Evolutionary conservation across 30 jellyfish, hydroid and myxozoan genomes (phyloP).

Genomic region (Aurelia aurita complex sp. Pacific): DNA sequence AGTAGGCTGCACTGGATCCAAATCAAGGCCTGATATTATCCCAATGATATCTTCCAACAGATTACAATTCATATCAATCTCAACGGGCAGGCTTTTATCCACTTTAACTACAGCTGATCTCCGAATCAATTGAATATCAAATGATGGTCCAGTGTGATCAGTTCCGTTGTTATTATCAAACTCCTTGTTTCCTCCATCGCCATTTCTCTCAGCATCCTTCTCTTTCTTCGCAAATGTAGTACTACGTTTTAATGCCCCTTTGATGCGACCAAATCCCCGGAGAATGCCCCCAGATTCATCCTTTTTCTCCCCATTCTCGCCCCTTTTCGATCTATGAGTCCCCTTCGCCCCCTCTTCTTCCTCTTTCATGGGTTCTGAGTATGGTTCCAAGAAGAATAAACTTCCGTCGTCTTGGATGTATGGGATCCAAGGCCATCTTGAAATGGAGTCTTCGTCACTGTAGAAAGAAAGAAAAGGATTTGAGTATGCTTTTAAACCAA

Average conservation of each 20-base stretch:
- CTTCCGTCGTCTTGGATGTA: constrained; percentile 81
- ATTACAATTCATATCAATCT: constrained; percentile 14
- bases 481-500: no score
- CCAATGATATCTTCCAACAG: constrained; percentile 83
- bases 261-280: constrained; percentile 70
- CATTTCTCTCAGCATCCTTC: constrained; percentile 24
- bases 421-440: constrained; percentile 87
- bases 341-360: constrained; percentile 29
- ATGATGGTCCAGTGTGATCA: constrained; percentile 10
- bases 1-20: constrained; percentile 75
- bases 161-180: constrained; percentile 21
- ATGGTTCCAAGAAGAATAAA: constrained; percentile 72
- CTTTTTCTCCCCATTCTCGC: constrained; percentile 29
- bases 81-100: constrained; percentile 35
- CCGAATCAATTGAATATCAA: constrained; percentile 34
- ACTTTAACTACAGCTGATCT: constrained; percentile 58
- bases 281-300: constrained; percentile 48
- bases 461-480: not conserved
- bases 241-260: constrained; percentile 64
- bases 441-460: constrained; percentile 58
- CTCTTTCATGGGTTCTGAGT: constrained; percentile 23
- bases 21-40: constrained; percentile 87
- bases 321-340: not conserved
- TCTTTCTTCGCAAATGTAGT: constrained; percentile 72
- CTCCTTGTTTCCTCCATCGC: constrained; percentile 6